These are phyloP conservation scores for Acrobasis repandana DNA, from an alignment of 2,888 invertebrate species.

Conservation along the genomic window DNA sequence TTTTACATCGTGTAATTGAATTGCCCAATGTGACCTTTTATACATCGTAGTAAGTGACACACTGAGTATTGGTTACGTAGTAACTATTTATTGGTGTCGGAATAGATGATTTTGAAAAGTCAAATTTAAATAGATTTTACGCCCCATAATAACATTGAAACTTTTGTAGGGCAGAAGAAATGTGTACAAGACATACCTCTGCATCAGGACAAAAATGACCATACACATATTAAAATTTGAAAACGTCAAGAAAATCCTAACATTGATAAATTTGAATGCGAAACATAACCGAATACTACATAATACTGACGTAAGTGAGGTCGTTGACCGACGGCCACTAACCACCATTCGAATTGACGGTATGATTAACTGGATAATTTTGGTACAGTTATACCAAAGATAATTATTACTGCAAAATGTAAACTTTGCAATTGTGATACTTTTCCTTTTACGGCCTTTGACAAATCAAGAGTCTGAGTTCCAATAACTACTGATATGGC, in stretches of 20 bases:
- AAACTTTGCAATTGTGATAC: background rate
- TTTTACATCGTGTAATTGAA: background rate
- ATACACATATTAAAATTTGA: background rate
- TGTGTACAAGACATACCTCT: no score
- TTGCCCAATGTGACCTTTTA: background rate
- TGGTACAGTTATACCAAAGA: conserved; percentile 17
- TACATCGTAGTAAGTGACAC: background rate
- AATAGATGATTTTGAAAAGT: no score
- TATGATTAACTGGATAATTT: conserved; percentile 18
- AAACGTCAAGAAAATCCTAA: conserved; percentile 9
- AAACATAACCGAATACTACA: conserved; percentile 12
- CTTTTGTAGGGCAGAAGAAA: no score
- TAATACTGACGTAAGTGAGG: conserved; percentile 35
- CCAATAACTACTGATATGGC: background rate
- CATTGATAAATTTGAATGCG: conserved; percentile 1
- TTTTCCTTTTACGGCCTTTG: background rate
- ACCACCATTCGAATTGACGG: conserved; percentile 1
- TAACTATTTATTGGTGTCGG: no score
- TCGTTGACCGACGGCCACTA: conserved; percentile 39
- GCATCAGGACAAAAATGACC: no score
- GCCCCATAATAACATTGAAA: no score
- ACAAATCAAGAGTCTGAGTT: background rate
- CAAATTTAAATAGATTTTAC: no score
- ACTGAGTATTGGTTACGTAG: no score
- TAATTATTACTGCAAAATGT: background rate